A percentile compares a stretch with the other conserved stretches of the same genome.
Conservation (phyloP, 2,797 vertebrate genomes). For the Chloroceryle inda region DNA sequence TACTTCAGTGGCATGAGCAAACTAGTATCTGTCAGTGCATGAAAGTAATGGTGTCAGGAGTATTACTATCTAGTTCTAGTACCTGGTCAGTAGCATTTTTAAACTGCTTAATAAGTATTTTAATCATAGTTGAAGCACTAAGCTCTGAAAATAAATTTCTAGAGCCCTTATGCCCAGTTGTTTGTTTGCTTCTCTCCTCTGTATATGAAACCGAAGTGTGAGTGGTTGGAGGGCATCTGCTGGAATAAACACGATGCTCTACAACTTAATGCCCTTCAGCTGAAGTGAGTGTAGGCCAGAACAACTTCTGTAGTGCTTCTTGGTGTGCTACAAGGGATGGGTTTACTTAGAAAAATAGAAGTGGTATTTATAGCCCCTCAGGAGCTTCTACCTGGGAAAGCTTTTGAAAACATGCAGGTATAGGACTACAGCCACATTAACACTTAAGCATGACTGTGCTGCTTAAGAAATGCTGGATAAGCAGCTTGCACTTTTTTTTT, state of each 20-base stretch:
- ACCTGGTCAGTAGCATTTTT: constrained; percentile 65
- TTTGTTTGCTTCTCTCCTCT: background rate
- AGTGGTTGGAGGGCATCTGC: background rate
- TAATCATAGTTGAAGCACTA: constrained; percentile 60
- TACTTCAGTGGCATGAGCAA: constrained; percentile 95
- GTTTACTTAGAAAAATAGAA: background rate
- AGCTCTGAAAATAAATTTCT: constrained; percentile 76
- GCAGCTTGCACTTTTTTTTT: background rate
- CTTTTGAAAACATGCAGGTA: background rate
- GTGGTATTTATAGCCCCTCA: background rate
- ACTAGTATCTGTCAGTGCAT: constrained; percentile 89
- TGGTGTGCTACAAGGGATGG: accelerated
- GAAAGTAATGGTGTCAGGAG: constrained; percentile 31
- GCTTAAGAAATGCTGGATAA: background rate
- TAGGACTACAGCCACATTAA: background rate
- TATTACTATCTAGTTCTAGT: background rate
- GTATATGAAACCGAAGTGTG: background rate
- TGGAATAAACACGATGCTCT: background rate
- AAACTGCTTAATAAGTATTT: constrained; percentile 69
- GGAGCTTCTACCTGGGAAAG: background rate
- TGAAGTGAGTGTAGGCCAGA: background rate
- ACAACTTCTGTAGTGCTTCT: background rate
- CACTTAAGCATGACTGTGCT: background rate
- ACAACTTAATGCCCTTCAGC: background rate
- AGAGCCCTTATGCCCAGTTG: background rate